Percentiles rank a stretch among this genome's conserved stretches.
Evolutionary conservation across 1,140 invertebrate genomes (phyloP).

Genomic region (Drosophila sturtevanti): DNA sequence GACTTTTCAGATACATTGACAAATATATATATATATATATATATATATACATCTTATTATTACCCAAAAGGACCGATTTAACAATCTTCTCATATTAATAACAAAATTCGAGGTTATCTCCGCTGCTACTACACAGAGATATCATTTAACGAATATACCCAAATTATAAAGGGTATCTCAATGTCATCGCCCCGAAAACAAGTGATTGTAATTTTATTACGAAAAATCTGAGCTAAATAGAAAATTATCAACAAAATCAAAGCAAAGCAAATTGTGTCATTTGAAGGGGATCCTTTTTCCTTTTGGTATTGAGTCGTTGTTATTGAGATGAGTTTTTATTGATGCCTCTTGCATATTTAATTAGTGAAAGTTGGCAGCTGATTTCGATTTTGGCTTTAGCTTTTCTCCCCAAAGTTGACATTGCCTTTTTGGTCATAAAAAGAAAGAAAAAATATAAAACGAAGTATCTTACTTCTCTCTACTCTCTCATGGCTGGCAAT

Average conservation of each 20-base stretch:
- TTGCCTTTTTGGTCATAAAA: constrained; percentile 39
- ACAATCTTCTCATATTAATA: too few relatives aligned
- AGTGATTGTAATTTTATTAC: constrained; percentile 4
- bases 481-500: constrained; percentile 15
- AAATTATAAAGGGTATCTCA: background rate
- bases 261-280: constrained; percentile 1
- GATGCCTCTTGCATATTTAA: constrained; percentile 10
- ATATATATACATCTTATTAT: too few relatives aligned
- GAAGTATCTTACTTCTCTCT: too few relatives aligned
- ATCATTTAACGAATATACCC: background rate
- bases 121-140: too few relatives aligned
- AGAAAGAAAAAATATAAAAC: background rate
- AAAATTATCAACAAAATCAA: constrained; percentile 4
- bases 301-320: background rate
- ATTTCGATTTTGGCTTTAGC: constrained; percentile 23
- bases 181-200: background rate
- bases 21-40: too few relatives aligned
- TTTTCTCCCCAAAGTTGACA: constrained; percentile 27
- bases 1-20: too few relatives aligned
- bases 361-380: constrained; percentile 47
- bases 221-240: background rate
- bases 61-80: too few relatives aligned
- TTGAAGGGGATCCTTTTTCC: background rate
- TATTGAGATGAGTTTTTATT: background rate
- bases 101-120: too few relatives aligned